A percentile compares a stretch with the other conserved stretches of the same genome.
Conservation (phyloP, 2,888 invertebrate genomes). For the Sesia apiformis region DNA sequence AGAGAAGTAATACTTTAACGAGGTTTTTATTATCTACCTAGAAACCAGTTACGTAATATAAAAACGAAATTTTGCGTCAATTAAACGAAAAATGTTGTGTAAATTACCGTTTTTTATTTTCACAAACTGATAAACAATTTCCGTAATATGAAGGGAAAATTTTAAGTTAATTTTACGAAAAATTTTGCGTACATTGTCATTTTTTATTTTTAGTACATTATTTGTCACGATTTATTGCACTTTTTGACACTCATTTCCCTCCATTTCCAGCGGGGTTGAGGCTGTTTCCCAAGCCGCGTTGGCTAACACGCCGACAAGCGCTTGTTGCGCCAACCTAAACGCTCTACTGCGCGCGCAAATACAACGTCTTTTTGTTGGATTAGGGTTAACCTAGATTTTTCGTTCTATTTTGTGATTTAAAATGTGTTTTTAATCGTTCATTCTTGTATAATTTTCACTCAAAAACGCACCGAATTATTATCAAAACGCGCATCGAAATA, state of each 20-base stretch:
- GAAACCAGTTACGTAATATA: too few relatives aligned
- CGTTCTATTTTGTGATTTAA: neutral
- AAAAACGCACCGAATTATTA: too few relatives aligned
- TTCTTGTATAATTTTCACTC: too few relatives aligned
- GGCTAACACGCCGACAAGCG: conserved; percentile 20
- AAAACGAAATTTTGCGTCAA: too few relatives aligned
- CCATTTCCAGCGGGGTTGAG: neutral
- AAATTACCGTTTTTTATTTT: too few relatives aligned
- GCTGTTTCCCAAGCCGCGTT: conserved; percentile 24
- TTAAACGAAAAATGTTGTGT: too few relatives aligned
- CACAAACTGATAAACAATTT: too few relatives aligned
- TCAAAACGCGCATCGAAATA: too few relatives aligned
- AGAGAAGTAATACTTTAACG: too few relatives aligned
- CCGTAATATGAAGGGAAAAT: neutral
- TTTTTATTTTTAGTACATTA: neutral
- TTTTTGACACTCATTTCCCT: neutral
- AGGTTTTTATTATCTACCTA: too few relatives aligned
- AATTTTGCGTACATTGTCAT: neutral
- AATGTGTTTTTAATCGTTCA: too few relatives aligned
- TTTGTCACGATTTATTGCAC: neutral
- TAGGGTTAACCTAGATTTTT: neutral
- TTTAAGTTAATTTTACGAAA: neutral
- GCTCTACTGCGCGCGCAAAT: conserved; percentile 24
- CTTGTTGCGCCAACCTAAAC: conserved; percentile 19
- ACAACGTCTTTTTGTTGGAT: neutral